These are phyloP conservation scores for Caligus rogercresseyi DNA, from an alignment of 1,140 invertebrate species.

Conservation along the genomic window DNA sequence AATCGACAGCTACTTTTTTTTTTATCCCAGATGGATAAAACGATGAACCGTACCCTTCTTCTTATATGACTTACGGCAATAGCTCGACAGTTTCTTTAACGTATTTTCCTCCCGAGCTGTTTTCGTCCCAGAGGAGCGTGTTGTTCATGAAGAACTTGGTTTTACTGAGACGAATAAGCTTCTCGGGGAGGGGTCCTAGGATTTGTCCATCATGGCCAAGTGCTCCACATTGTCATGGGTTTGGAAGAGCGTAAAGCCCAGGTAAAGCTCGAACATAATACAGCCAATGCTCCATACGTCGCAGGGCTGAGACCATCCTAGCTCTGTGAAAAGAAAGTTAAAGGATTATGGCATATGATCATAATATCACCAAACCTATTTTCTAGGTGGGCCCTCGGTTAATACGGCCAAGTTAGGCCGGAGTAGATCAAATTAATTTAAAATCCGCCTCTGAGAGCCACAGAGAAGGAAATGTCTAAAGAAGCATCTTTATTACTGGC, in stretches of 20 bases:
- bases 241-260: slow-evolving; percentile 96
- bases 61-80: slow-evolving; percentile 37
- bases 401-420: no score
- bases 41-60: slow-evolving; percentile 35
- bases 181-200: slow-evolving; percentile 69
- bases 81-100: slow-evolving; percentile 94
- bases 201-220: slow-evolving; percentile 99
- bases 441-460: no score
- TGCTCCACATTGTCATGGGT: slow-evolving; percentile 99
- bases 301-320: slow-evolving; percentile 17
- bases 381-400: no score
- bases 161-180: slow-evolving; percentile 88
- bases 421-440: no score
- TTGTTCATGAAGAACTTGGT: slow-evolving; percentile 92
- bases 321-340: background rate
- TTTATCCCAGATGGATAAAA: background rate
- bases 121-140: slow-evolving; percentile 85
- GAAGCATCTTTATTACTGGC: no score
- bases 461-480: no score
- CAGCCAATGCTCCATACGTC: slow-evolving; percentile 43
- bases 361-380: no score
- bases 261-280: slow-evolving; percentile 95
- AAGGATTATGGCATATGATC: no score
- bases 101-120: slow-evolving; percentile 78
- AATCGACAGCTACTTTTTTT: background rate